A percentile compares a stretch with the other conserved stretches of the same genome.
These are phyloP conservation scores for Sphinx pinastri DNA, from an alignment of 2,888 invertebrate genomes.

Conservation along the genomic window DNA sequence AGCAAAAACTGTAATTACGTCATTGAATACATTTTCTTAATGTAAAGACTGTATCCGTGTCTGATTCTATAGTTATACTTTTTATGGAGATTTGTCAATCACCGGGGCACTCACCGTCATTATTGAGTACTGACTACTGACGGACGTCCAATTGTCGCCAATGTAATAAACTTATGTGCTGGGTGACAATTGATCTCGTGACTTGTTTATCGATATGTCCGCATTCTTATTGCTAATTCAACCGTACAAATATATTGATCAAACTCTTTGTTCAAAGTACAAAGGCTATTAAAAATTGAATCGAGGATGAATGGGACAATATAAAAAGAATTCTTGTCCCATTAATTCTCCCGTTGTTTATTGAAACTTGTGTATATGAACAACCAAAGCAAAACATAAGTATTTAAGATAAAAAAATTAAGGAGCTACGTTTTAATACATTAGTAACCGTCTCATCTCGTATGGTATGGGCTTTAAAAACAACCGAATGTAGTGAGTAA, in stretches of 20 bases:
- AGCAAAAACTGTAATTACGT: too few relatives aligned
- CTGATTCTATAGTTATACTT: background rate
- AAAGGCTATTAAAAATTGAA: background rate
- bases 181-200: constrained; percentile 16
- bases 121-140: background rate
- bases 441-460: background rate
- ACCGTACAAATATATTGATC: background rate
- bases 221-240: constrained; percentile 18
- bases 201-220: constrained; percentile 14
- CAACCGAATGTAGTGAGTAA: background rate
- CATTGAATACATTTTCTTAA: too few relatives aligned
- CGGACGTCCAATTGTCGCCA: constrained; percentile 12
- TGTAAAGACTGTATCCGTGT: background rate
- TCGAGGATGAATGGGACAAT: background rate
- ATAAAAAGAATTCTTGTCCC: too few relatives aligned
- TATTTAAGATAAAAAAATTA: too few relatives aligned
- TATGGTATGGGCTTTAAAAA: background rate
- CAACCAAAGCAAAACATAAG: too few relatives aligned
- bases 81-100: constrained; percentile 1
- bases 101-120: background rate
- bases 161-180: background rate
- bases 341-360: too few relatives aligned
- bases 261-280: constrained; percentile 15
- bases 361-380: too few relatives aligned
- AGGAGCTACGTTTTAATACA: background rate